Conservation (phyloP, 2,113 vertebrate species). For the Hippocampus mohnikei region DNA sequence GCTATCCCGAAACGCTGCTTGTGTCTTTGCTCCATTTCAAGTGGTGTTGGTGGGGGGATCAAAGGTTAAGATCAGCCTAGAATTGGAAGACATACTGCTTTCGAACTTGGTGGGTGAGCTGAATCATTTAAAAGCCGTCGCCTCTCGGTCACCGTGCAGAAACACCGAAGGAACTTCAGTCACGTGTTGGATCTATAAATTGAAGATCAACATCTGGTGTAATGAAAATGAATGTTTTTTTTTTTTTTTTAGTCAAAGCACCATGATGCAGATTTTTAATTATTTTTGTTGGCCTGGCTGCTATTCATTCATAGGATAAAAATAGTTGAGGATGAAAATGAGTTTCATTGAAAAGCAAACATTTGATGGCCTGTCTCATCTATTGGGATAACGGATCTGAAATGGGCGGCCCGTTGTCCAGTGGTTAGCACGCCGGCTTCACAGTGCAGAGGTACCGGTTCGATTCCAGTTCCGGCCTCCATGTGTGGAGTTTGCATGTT, state of each 20-base stretch:
- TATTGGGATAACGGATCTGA: no score
- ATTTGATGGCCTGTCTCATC: no score
- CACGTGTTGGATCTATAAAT: no score
- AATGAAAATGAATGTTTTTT: not conserved
- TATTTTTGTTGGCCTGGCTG: not conserved
- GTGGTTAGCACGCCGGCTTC: no score
- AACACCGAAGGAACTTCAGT: no score
- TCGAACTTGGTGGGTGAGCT: conserved; percentile 33
- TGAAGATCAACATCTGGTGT: not conserved
- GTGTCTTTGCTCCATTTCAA: conserved; percentile 38
- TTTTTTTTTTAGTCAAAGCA: not conserved
- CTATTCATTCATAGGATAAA: not conserved
- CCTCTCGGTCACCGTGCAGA: conserved; percentile 17
- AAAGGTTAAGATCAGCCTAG: conserved; percentile 40
- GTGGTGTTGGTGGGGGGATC: conserved; percentile 17
- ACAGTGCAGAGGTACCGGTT: no score
- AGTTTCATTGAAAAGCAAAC: not conserved
- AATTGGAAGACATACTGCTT: conserved; percentile 34
- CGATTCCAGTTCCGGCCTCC: no score
- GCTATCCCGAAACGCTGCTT: conserved; percentile 20
- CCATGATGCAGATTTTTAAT: not conserved
- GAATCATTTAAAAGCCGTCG: conserved; percentile 8
- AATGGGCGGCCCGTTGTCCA: no score
- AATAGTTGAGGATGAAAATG: not conserved
- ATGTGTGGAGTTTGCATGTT: no score